Conservation (phyloP, 2,113 vertebrate genomes). For the Seriola quinqueradiata region DNA sequence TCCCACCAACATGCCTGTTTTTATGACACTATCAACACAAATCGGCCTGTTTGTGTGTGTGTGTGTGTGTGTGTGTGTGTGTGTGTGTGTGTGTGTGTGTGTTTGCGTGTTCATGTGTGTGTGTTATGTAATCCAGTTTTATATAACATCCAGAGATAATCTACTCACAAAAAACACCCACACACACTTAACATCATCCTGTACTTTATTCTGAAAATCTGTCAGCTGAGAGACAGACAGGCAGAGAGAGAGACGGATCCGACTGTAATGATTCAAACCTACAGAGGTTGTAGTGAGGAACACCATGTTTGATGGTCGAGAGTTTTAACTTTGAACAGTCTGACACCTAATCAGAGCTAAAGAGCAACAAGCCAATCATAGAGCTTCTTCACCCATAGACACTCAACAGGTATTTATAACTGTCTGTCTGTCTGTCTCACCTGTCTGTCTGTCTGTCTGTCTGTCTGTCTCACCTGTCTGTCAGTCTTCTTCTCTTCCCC, state of each 20-base stretch:
- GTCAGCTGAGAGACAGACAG: not conserved
- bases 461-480: conserved; percentile 54
- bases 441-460: conserved; percentile 25
- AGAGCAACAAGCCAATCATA: conserved; percentile 12
- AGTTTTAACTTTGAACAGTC: too few relatives aligned
- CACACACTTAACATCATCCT: conserved; percentile 5
- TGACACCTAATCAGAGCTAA: not conserved
- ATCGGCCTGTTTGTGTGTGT: not conserved
- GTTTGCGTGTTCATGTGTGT: conserved; percentile 7
- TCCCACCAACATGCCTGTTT: too few relatives aligned
- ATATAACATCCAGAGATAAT: conserved; percentile 40
- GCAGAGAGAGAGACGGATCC: not conserved
- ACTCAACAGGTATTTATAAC: too few relatives aligned
- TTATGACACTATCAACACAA: not conserved
- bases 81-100: conserved; percentile 1
- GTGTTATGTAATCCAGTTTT: conserved; percentile 47
- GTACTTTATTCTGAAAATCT: conserved; percentile 29
- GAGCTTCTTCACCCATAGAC: not conserved
- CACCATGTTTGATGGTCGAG: not conserved
- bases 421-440: conserved; percentile 21
- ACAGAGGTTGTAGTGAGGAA: not conserved
- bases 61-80: not conserved
- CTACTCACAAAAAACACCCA: conserved; percentile 24
- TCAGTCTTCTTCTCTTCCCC: conserved; percentile 53
- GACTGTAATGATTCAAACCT: not conserved